Evolutionary conservation across 2,113 vertebrate species (phyloP).

Genomic region (Cardinalis cardinalis): DNA sequence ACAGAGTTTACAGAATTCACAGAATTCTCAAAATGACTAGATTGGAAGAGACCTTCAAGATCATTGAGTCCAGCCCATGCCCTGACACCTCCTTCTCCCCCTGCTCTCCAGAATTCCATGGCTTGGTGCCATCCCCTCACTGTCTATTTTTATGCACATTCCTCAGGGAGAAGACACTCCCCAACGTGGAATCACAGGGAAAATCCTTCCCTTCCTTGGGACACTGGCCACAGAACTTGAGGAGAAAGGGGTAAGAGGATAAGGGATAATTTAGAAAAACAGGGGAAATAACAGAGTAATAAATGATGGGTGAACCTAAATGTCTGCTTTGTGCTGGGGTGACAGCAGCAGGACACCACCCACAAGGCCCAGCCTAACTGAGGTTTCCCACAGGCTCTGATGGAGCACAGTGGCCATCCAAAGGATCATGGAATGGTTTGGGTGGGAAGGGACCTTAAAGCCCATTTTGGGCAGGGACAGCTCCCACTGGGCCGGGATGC

Average conservation of each 20-base stretch:
- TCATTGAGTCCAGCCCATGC: no score
- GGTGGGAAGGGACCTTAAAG: not conserved
- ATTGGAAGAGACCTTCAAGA: no score
- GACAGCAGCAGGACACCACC: not conserved
- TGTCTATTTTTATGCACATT: not conserved
- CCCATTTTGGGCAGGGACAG: not conserved
- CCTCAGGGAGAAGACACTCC: not conserved
- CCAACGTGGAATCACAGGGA: fast-evolving
- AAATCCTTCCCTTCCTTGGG: not conserved
- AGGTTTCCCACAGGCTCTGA: not conserved
- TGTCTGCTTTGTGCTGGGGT: not conserved
- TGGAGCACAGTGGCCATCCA: not conserved
- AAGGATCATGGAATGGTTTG: not conserved
- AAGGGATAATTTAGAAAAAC: not conserved
- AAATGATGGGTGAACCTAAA: not conserved
- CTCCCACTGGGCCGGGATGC: not conserved
- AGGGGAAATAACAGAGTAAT: not conserved
- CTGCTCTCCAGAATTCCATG: not conserved
- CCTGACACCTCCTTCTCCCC: not conserved
- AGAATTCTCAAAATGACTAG: no score
- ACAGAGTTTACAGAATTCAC: no score
- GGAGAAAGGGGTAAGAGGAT: not conserved
- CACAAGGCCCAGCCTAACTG: not conserved
- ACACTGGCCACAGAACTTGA: not conserved
- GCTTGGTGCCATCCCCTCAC: not conserved